Base-by-base conservation (phyloP, 2,888 invertebrate genomes). In the Priocnemis perturbator region DNA sequence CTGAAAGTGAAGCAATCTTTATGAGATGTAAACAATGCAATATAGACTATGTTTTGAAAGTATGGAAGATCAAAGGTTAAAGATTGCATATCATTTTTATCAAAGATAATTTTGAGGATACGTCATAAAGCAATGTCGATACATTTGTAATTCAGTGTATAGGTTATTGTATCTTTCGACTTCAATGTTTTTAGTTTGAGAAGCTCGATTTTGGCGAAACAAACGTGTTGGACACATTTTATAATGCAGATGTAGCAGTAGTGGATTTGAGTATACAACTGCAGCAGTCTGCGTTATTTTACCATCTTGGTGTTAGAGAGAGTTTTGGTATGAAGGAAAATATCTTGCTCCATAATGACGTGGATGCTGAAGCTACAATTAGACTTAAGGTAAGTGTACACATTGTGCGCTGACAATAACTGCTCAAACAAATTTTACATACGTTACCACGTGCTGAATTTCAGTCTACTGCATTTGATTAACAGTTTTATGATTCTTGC, bases 121-220 rank as follows among this genome's bases (percentile, higher is more conserved):
- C 3, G 5, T 55, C 19, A 50, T 26, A n/a, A n/a, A n/a, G n/a
- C n/a, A n/a, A n/a, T n/a, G n/a, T n/a, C n/a, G n/a, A n/a, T n/a
- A n/a, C n/a, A n/a, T n/a, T n/a, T n/a, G n/a, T n/a, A n/a, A n/a
- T 26, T 26, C 3, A 26, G 7, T 26, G 3, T 45, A 21, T 60
- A 30, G 14, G 20, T 63, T 62, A 3, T n/a, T 50, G 9, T 3
- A 44, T 45, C 14, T 21, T 59, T 19, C 3, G 53, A 0, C n/a
- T 37, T 52, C 15, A 17, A n/a, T 67, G 55, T 50, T 50, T 64
- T 71, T 90, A 97, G 95, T 99, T 98, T 92, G 97, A 99, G 88
- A 97, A 97, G 89, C 91, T 99, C 78, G 99, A 99, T 90, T 99
- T 98, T 90, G 99, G 98, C 0, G 99, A 99, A 90, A 95, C 97